Evolutionary conservation across 2,113 vertebrate species (phyloP), one percentile per base, ranked within the genome.

Genomic region (Ophthalmolycus amberensis): DNA sequence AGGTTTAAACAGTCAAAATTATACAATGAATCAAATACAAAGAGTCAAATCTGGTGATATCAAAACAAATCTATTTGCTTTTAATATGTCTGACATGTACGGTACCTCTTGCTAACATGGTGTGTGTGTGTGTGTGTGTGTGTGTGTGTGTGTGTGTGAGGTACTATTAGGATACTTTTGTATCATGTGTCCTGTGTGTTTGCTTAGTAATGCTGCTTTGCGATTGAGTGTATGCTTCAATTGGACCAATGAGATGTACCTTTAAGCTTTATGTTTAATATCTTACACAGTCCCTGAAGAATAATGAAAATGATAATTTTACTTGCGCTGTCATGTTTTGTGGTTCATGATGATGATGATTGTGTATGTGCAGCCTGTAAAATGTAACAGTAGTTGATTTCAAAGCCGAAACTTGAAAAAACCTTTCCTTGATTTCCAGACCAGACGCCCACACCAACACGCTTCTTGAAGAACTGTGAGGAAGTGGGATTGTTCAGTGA

Each of bases 401-500:
- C 15, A 34, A 77, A 64, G 34, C 18, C 56, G 56, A 62, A 77
- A 56, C 5, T n/a, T 52, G 3, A 62, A 62, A 62, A 63, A 68
- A 40, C 0, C 25, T 12, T 88, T 85, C 11, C 37, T 84, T 90
- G 87, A 72, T 90, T 96, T 94, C 82, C 95, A 99, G 98, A 99
- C 94, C 98, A 99, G 93, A 99, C 98, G 67, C 98, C 98, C 2
- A 99, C 98, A 6, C 98, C 98, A 22, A 99, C 98, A 0, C 97
- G 98, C 75, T 99, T 99, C 90, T 93, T 99, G 94, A 99, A 99
- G 96, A 99, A 99, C 94, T 99, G 98, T 70, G 98, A 99, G 90
- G 98, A 99, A 88, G 98, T 99, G 63, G 98, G 98, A 54, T 95
- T 99, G 90, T 99, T 99, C 94, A 99, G 95, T 8, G 98, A 99